A percentile compares a stretch with the other conserved stretches of the same genome.
Conservation (phyloP, 2,797 vertebrate genomes). For the Thaleichthys pacificus region DNA sequence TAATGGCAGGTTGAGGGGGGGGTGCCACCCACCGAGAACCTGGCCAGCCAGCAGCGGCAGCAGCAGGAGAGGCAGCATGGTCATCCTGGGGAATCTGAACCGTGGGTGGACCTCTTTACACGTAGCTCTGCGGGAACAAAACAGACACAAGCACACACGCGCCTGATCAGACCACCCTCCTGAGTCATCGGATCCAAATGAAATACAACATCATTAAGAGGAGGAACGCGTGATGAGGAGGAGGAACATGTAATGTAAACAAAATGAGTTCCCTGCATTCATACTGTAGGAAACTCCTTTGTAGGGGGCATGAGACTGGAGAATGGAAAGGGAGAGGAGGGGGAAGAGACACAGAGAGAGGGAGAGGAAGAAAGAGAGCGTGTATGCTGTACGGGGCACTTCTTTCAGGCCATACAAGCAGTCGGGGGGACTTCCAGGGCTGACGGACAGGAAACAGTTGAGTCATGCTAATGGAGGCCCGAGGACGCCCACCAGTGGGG, state of each 20-base stretch:
- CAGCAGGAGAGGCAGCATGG: slow-evolving; percentile 72
- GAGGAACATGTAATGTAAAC: neutral
- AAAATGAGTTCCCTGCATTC: neutral
- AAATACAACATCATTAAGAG: neutral
- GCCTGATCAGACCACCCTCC: slow-evolving; percentile 29
- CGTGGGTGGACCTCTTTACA: slow-evolving; percentile 35
- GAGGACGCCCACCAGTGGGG: slow-evolving; percentile 24
- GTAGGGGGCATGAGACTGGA: neutral
- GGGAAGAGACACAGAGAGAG: neutral
- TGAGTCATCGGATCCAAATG: neutral
- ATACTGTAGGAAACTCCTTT: neutral
- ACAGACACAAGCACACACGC: slow-evolving; percentile 49
- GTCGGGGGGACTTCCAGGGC: slow-evolving; percentile 56
- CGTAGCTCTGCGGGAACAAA: slow-evolving; percentile 38
- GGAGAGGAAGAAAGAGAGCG: neutral
- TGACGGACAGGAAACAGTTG: slow-evolving; percentile 52
- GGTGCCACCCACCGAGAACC: slow-evolving; percentile 68
- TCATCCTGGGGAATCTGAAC: slow-evolving; percentile 40
- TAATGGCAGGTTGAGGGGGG: slow-evolving; percentile 43
- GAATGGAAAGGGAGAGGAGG: neutral
- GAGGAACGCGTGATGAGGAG: neutral
- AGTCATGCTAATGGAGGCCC: slow-evolving; percentile 42
- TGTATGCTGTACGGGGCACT: slow-evolving; percentile 14
- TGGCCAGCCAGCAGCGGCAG: slow-evolving; percentile 61
- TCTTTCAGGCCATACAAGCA: slow-evolving; percentile 28